These are phyloP conservation scores for Murina feae DNA, from an alignment of 2,113 vertebrate species.

Conservation along the genomic window DNA sequence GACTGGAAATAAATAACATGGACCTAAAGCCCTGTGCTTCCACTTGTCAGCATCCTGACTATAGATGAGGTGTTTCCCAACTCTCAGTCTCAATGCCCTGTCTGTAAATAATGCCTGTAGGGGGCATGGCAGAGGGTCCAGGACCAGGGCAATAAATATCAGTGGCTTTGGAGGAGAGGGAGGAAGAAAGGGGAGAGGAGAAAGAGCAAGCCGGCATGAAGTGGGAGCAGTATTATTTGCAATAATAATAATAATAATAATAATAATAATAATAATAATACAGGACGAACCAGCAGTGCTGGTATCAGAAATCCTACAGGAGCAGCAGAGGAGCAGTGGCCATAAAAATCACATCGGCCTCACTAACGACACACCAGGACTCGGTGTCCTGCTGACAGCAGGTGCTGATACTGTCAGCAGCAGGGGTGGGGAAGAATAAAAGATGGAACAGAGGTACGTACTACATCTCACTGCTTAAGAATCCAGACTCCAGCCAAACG, in stretches of 20 bases:
- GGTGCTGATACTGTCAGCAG: accelerated
- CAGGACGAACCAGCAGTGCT: not conserved
- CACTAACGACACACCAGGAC: not conserved
- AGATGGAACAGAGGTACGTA: accelerated
- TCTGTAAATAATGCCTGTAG: not conserved
- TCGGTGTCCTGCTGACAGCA: not conserved
- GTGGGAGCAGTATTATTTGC: not conserved
- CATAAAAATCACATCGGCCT: not conserved
- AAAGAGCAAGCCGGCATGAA: not conserved
- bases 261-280: not conserved
- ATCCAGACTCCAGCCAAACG: not conserved
- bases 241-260: not conserved
- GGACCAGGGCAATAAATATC: not conserved
- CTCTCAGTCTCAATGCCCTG: not conserved
- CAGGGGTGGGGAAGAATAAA: not conserved
- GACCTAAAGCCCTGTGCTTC: not conserved
- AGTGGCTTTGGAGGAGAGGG: not conserved
- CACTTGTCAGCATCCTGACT: not conserved
- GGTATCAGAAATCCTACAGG: not conserved
- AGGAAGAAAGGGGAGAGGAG: not conserved
- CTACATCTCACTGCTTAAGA: not conserved
- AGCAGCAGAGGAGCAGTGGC: not conserved
- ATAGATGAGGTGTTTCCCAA: not conserved
- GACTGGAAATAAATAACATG: not conserved
- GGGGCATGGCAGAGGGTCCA: not conserved